phyloP scores from a whole-genome alignment of 64 coral and sea anemone genomes.

The Acropora tenuis region DNA sequence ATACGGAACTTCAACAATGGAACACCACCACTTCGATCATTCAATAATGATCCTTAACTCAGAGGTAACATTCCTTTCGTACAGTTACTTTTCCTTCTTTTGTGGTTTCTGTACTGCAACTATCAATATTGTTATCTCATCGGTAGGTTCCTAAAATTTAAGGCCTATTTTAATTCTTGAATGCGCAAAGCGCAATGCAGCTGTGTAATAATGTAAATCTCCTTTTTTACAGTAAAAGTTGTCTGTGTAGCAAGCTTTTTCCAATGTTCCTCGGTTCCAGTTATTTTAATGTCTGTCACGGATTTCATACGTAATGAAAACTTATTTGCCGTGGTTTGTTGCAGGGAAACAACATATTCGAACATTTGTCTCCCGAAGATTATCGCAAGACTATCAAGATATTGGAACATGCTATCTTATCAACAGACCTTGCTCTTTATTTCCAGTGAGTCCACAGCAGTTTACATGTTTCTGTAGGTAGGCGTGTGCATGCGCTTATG shows the following conservation, averaged over 20 bases:
- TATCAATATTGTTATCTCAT: too few species aligned
- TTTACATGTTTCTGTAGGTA: too few species aligned
- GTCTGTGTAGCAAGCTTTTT: too few species aligned
- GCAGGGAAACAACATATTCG: constrained; percentile 96
- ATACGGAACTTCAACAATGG: constrained; percentile 97
- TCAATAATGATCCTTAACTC: constrained; percentile 95
- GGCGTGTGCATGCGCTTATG: background rate
- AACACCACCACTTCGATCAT: constrained; percentile 99
- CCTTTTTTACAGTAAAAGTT: too few species aligned
- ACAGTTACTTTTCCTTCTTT: background rate
- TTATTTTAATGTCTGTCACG: too few species aligned
- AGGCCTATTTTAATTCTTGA: too few species aligned
- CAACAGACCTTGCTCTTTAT: constrained; percentile 91
- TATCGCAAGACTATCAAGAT: constrained; percentile 77
- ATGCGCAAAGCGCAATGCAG: too few species aligned
- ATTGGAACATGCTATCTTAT: constrained; percentile 93
- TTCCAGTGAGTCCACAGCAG: constrained; percentile 73
- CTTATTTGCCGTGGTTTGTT: background rate
- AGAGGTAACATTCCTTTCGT: constrained; percentile 63
- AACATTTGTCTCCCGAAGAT: constrained; percentile 82
- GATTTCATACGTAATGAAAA: too few species aligned
- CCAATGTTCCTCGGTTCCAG: too few species aligned
- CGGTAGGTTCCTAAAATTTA: too few species aligned
- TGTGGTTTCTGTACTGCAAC: too few species aligned
- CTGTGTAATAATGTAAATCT: too few species aligned